Conservation (phyloP, 1,140 invertebrate genomes). For the Dysdera silvatica region DNA sequence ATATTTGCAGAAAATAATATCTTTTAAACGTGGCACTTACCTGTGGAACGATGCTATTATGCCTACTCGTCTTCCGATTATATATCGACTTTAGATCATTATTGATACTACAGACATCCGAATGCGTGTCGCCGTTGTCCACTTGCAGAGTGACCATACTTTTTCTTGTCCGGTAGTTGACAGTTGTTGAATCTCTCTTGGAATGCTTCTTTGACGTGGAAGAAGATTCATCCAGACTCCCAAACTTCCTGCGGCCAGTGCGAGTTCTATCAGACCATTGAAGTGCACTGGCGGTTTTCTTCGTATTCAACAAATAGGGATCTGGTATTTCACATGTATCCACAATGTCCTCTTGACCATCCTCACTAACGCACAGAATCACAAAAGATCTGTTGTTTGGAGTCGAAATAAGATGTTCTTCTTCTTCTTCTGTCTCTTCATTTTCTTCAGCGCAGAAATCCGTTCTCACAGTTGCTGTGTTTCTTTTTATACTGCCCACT, state of each 20-base stretch:
- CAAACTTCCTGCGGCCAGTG: not conserved
- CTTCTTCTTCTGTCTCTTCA: no score
- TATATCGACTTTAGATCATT: not conserved
- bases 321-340: not conserved
- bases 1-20: no score
- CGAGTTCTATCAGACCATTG: not conserved
- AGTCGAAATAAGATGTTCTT: no score
- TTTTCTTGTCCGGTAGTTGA: not conserved
- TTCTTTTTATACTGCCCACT: no score
- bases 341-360: conserved; percentile 10
- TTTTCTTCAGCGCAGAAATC: no score
- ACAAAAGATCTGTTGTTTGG: not conserved
- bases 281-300: no score
- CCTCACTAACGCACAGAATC: not conserved
- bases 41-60: conserved; percentile 19
- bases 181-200: not conserved
- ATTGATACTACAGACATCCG: not conserved
- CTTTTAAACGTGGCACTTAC: no score
- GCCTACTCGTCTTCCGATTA: conserved; percentile 2
- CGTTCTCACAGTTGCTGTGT: no score
- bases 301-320: no score
- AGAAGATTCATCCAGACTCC: not conserved
- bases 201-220: not conserved
- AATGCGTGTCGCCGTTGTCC: no score
- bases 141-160: no score